A percentile compares a stretch with the other conserved stretches of the same genome.
Evolutionary conservation across 2,797 vertebrate genomes (phyloP).

Genomic region (Balearica regulorum): DNA sequence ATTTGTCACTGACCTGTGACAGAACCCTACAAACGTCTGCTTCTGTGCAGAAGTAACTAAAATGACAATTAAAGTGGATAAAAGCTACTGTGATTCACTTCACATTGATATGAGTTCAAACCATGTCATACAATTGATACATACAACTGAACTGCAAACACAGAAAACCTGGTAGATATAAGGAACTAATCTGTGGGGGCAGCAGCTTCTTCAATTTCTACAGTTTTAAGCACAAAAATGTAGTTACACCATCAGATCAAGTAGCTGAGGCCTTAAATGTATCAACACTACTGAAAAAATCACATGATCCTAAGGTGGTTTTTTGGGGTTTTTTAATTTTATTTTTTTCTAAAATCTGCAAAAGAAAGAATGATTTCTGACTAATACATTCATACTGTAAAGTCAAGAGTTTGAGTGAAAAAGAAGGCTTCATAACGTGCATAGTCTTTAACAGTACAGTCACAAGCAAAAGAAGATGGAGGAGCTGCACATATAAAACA

Average conservation of each 20-base stretch:
- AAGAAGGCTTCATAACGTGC: background rate
- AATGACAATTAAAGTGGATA: background rate
- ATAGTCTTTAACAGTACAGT: background rate
- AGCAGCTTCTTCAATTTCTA: background rate
- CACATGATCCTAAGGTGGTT: background rate
- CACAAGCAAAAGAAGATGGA: background rate
- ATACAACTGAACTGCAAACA: background rate
- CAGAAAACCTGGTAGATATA: background rate
- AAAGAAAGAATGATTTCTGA: background rate
- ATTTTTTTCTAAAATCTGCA: background rate
- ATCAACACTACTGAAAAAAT: background rate
- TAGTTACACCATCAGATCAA: background rate
- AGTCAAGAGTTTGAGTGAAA: background rate
- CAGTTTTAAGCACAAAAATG: background rate
- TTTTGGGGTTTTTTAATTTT: background rate
- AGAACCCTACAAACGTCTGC: background rate
- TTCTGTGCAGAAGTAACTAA: background rate
- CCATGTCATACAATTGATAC: background rate
- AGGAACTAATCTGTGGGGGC: background rate
- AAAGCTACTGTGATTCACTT: background rate
- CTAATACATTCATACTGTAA: background rate
- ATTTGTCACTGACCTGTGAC: background rate
- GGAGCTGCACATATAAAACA: background rate
- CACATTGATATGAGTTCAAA: background rate
- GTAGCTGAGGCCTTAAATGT: background rate